phyloP scores from a whole-genome alignment of 2,113 vertebrate species.

The Neoarius graeffei region DNA sequence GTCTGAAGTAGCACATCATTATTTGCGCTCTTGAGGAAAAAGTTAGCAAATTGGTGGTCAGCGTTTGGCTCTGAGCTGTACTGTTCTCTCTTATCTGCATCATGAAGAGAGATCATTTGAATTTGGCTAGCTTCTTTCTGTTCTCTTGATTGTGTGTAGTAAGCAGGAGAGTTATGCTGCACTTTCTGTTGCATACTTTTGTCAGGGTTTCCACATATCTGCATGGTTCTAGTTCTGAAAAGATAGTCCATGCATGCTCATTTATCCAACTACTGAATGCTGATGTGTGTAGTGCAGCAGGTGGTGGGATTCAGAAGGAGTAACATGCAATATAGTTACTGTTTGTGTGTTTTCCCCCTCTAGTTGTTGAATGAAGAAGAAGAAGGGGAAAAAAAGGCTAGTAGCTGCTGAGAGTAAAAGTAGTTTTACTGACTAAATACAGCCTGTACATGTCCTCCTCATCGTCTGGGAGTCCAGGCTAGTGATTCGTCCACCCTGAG shows the following conservation, averaged over 20 bases:
- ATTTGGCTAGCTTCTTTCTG: not conserved
- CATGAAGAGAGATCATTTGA: not conserved
- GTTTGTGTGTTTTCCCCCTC: too few relatives aligned
- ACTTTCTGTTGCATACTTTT: not conserved
- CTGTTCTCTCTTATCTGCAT: not conserved
- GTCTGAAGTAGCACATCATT: not conserved
- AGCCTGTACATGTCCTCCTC: not conserved
- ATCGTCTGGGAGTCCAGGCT: not conserved
- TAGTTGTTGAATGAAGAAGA: not conserved
- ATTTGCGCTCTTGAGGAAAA: not conserved
- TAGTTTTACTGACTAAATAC: not conserved
- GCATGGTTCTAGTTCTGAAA: not conserved
- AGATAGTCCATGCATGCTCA: not conserved
- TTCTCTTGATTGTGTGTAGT: not conserved
- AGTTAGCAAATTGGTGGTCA: not conserved
- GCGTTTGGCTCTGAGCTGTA: not conserved
- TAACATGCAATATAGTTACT: not conserved
- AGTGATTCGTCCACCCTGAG: not conserved
- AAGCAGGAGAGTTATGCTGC: not conserved
- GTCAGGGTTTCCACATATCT: not conserved
- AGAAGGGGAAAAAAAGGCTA: not conserved
- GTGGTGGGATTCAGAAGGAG: not conserved
- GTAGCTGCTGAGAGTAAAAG: not conserved
- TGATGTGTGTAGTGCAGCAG: not conserved
- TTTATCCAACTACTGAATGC: not conserved